Percentiles rank a stretch among this genome's conserved stretches.
Conservation (phyloP, 2,113 vertebrate species). For the Pardalotus punctatus region DNA sequence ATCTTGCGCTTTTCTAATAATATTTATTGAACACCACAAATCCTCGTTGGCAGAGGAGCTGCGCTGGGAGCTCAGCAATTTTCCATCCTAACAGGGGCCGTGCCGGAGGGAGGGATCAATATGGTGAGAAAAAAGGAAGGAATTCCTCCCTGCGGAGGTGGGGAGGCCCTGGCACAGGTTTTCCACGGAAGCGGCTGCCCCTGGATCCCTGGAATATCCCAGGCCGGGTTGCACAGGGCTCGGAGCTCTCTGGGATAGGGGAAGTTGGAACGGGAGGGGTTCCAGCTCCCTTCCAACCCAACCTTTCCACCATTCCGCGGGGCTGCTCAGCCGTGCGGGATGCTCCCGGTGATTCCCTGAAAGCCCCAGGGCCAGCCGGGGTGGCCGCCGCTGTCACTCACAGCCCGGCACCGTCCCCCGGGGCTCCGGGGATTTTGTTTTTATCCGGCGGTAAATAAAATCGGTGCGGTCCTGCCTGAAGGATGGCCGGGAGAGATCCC, state of each 20-base stretch:
- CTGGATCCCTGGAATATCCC: neutral
- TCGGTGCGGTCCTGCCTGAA: neutral
- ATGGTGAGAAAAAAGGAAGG: neutral
- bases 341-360: rapidly evolving
- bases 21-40: slow-evolving; percentile 47
- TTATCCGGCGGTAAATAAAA: neutral
- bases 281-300: neutral
- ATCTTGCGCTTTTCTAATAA: slow-evolving; percentile 43
- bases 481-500: slow-evolving; percentile 25
- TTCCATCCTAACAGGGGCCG: neutral
- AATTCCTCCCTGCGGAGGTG: neutral
- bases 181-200: too few species aligned
- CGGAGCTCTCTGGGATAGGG: rapidly evolving
- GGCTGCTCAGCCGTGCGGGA: neutral
- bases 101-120: slow-evolving; percentile 38
- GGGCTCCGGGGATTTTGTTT: neutral
- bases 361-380: neutral
- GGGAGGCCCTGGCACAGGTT: neutral
- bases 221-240: neutral
- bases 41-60: neutral
- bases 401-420: neutral
- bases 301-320: rapidly evolving
- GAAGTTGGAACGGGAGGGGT: rapidly evolving
- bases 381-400: neutral
- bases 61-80: neutral